Base-by-base conservation (phyloP, 2,797 vertebrate species). In the Sebastes nivosus region DNA sequence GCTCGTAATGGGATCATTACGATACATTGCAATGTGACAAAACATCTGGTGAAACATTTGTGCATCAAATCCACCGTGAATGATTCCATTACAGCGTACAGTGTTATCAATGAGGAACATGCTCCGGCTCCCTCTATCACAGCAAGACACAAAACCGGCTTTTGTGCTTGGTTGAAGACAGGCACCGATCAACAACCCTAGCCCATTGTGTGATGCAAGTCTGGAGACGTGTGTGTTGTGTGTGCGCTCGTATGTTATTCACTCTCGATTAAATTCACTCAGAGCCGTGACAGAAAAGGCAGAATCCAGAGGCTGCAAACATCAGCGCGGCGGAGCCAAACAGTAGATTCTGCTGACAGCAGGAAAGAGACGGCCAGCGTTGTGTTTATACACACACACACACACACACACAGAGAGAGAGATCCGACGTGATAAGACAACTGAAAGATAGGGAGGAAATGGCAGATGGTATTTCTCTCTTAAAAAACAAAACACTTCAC, bases 71-170 rank as follows among this genome's bases (percentile, higher is more conserved):
- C 85, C 86, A 70, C 76, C 87, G 59, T 77, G 81, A 90, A 91
- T 70, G 78, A 92, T 88, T 91, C 72, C 83, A 84, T 93, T 90
- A 84, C 63, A 71, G 13, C 76, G 66, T 32, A 74, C 85, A 29
- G 77, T 55, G 87, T 90, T 89, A 91, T 94, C 89, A 88, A 86
- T 67, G 57, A 80, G 75, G 80, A 88, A 87, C 88, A 94, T 73
- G 83, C 83, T 81, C 38, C 66, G 16, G 85, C 81, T 77, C 82
- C 60, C 79, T 87, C 85, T 67, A 84, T 88, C 87, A 82, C 84
- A 80, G 79, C 72, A 7, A 65, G 84, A 71, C 84, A 90, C 81
- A 87, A 82, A 83, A 81, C 38, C 52, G 0, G 75, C 73, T 85
- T 90, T 88, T 91, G 89, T 91, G 86, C 76, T 83, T 42, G 46